phyloP scores from a whole-genome alignment of 2,113 vertebrate genomes.

The Nesoenas mayeri region DNA sequence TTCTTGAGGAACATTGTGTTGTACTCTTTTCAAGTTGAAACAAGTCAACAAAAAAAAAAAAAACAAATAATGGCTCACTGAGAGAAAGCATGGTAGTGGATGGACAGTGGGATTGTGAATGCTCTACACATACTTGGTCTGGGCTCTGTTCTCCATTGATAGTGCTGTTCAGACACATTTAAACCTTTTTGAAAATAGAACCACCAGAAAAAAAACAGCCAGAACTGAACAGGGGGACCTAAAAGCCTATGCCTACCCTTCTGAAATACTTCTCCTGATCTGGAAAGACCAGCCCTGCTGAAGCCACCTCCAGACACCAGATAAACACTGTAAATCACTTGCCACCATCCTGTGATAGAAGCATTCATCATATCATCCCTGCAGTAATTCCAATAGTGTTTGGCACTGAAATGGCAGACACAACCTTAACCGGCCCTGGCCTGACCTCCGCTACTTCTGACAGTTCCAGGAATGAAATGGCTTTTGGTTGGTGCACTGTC shows the following conservation, averaged over 20 bases:
- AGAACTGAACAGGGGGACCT: neutral
- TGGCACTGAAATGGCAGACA: neutral
- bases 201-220: neutral
- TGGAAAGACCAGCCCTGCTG: neutral
- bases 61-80: neutral
- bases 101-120: neutral
- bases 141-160: neutral
- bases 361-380: neutral
- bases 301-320: neutral
- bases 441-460: neutral
- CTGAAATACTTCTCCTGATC: neutral
- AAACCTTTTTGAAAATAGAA: neutral
- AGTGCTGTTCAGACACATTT: neutral
- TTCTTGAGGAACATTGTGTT: neutral
- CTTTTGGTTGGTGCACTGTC: neutral
- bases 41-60: neutral
- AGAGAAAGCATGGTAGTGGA: neutral
- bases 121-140: neutral
- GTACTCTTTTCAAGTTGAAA: neutral
- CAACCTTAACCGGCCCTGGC: neutral
- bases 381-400: neutral
- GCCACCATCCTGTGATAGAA: neutral
- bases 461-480: neutral
- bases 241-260: neutral
- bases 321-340: neutral